Base-by-base conservation (phyloP, 2,888 invertebrate genomes). In the Dorcus hopei region DNA sequence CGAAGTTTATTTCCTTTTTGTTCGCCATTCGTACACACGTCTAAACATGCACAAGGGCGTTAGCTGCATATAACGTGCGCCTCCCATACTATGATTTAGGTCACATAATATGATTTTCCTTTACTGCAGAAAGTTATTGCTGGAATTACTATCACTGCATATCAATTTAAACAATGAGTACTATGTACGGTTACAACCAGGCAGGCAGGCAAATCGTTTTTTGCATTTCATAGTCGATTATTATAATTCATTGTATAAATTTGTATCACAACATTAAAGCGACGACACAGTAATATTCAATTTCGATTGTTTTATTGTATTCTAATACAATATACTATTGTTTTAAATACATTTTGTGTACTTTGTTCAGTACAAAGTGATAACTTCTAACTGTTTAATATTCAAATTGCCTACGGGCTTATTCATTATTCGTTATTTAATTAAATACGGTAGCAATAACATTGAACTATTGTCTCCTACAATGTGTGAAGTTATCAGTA, bases 251-350 rank as follows among this genome's bases (percentile, higher is more conserved):
- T 59, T 59, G 59, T 59, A 59, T 54, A 59, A 55, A 59, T 59
- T 59, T 55, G 52, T 47, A 59, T 52, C 55, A 45, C 49, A 54
- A 52, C 57, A 48, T 41, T 38, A 38, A 43, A 38, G 47, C 45
- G 33, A 33, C 38, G 33, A 45, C 54, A 16, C 45, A 38, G 55
- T 55, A 59, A 59, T 52, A 59, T 59, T 59, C 54, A 59, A 59
- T 54, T 59, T 55, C 59, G 52, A 59, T 59, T 59, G 59, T 59
- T 59, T 59, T 59, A 59, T 59, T 59, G 59, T 59, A 55, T 59
- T 55, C 59, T 59, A 59, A 59, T 59, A 59, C 59, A 55, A 55
- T 55, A 33, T 33, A 52, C 48, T 42, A 55, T 59, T 59, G 59
- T 59, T 52, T 50, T 33, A 49, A 54, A 58, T 53, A 52, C 55